These are phyloP conservation scores for Daktulosphaira vitifoliae DNA, from an alignment of 1,140 invertebrate genomes.

Conservation along the genomic window DNA sequence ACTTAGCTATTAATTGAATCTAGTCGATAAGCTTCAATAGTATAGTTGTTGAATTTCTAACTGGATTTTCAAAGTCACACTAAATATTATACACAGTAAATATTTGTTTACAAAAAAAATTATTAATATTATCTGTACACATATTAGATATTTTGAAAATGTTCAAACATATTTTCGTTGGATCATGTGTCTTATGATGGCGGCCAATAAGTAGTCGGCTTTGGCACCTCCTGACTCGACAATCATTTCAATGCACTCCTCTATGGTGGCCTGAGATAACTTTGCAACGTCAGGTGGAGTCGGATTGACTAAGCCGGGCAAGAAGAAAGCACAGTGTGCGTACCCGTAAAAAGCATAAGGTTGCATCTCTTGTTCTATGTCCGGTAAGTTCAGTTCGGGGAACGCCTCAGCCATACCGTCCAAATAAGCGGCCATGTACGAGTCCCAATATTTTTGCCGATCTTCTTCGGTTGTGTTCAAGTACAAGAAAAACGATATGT, in stretches of 20 bases:
- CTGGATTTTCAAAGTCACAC: no score
- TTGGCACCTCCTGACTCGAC: slow-evolving; percentile 44
- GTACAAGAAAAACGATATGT: slow-evolving; percentile 45
- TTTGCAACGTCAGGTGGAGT: not conserved
- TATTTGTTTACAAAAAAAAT: no score
- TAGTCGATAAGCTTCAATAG: no score
- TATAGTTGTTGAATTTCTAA: no score
- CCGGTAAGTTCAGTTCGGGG: slow-evolving; percentile 37
- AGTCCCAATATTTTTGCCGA: slow-evolving; percentile 38
- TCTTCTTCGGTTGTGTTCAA: slow-evolving; percentile 39
- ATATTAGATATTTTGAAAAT: no score
- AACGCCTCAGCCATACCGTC: slow-evolving; percentile 34
- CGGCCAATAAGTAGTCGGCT: slow-evolving; percentile 43
- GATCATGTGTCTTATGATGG: slow-evolving; percentile 41
- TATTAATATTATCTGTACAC: no score
- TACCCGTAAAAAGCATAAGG: slow-evolving; percentile 42
- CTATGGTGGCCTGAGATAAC: slow-evolving; percentile 43
- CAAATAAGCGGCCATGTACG: slow-evolving; percentile 42
- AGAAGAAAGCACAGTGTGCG: slow-evolving; percentile 40
- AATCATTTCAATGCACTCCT: slow-evolving; percentile 41
- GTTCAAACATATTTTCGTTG: slow-evolving; percentile 26
- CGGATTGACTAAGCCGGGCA: slow-evolving; percentile 36
- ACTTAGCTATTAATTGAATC: no score
- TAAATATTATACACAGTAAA: no score
- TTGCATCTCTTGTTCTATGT: slow-evolving; percentile 41